A percentile compares a stretch with the other conserved stretches of the same genome.
These are phyloP conservation scores for Chesias legatella DNA, from an alignment of 2,888 invertebrate genomes.

Conservation along the genomic window DNA sequence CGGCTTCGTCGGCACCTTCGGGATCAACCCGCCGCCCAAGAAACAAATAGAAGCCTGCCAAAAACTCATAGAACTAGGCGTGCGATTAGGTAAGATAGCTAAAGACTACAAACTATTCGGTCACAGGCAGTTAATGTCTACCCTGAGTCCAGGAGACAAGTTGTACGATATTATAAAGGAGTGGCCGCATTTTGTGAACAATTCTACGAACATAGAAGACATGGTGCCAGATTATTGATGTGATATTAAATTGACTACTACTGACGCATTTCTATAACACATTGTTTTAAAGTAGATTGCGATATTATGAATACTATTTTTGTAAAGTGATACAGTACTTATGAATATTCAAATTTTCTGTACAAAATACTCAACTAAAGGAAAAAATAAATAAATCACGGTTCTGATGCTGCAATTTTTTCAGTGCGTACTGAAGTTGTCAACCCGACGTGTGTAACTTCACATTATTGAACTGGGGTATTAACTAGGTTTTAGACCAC, in stretches of 20 bases:
- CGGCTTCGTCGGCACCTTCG: constrained; percentile 87
- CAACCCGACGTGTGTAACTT: no score
- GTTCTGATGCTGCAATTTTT: no score
- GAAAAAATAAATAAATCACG: no score
- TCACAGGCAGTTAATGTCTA: constrained; percentile 83
- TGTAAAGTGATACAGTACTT: no score
- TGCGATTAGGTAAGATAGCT: constrained; percentile 80
- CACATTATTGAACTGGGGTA: no score
- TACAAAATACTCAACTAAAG: no score
- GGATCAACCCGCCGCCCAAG: constrained; percentile 66
- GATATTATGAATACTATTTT: no score
- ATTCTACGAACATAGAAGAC: constrained; percentile 41
- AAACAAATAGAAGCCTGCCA: constrained; percentile 81
- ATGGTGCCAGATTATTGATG: constrained; percentile 49
- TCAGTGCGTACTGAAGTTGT: no score
- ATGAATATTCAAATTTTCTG: no score
- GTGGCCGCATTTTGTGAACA: constrained; percentile 84
- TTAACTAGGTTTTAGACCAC: no score
- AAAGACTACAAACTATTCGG: constrained; percentile 84
- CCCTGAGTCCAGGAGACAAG: constrained; percentile 84
- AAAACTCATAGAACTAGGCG: constrained; percentile 82
- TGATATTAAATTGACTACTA: constrained; percentile 1
- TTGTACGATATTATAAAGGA: constrained; percentile 82
- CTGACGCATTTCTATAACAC: no score
- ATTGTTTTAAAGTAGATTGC: no score